phyloP scores from a whole-genome alignment of 2,888 invertebrate species.

The Drosophila maculinotata region DNA sequence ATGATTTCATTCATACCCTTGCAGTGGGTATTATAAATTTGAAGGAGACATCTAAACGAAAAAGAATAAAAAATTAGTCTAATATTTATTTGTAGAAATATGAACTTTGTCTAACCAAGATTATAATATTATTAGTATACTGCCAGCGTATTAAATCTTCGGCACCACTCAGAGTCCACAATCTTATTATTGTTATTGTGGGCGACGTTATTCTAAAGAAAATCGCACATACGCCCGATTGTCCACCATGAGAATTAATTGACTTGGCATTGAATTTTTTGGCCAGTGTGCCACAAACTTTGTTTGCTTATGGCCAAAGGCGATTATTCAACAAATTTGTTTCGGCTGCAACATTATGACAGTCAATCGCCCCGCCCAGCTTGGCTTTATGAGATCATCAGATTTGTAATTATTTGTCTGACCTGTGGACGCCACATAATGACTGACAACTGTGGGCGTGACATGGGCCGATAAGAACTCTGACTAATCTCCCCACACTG shows the following conservation, averaged over 20 bases:
- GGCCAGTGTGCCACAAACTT: constrained; percentile 45
- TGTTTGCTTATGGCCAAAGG: constrained; percentile 69
- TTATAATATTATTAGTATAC: not conserved
- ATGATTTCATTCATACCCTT: constrained; percentile 9
- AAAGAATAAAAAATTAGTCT: too few species aligned
- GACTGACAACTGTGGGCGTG: too few species aligned
- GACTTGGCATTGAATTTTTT: constrained; percentile 74
- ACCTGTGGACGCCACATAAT: not conserved
- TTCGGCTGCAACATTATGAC: constrained; percentile 34
- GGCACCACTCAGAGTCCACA: too few species aligned
- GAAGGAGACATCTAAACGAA: too few species aligned
- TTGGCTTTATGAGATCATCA: constrained; percentile 61
- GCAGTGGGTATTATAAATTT: not conserved
- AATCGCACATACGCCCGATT: constrained; percentile 53
- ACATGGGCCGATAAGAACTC: constrained; percentile 11
- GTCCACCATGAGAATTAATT: constrained; percentile 69
- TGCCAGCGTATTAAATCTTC: not conserved
- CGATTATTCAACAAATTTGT: constrained; percentile 58
- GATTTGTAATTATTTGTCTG: constrained; percentile 4
- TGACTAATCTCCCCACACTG: constrained; percentile 4
- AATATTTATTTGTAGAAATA: too few species aligned
- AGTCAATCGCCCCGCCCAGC: constrained; percentile 16
- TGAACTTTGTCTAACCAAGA: too few species aligned
- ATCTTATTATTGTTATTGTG: constrained; percentile 44
- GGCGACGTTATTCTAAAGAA: constrained; percentile 41